phyloP scores from a whole-genome alignment of 2,797 vertebrate genomes.

The Enteromius anoplus region DNA sequence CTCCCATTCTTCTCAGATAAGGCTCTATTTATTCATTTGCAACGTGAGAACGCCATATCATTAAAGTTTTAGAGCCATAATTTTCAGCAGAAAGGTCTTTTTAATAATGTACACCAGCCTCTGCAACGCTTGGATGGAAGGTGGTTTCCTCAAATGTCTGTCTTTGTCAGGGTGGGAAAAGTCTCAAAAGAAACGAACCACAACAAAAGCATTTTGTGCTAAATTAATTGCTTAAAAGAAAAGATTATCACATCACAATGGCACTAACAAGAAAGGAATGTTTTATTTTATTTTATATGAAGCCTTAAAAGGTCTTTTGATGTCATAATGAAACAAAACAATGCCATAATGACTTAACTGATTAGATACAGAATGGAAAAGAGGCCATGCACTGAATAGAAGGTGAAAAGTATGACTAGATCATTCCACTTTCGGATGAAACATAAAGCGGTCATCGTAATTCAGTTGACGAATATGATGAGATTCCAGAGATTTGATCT shows the following conservation, averaged over 20 bases:
- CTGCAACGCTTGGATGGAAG: slow-evolving; percentile 45
- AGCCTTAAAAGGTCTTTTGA: background rate
- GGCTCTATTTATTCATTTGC: slow-evolving; percentile 55
- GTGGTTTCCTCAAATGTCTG: slow-evolving; percentile 47
- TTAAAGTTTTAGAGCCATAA: slow-evolving; percentile 66
- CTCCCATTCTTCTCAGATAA: slow-evolving; percentile 54
- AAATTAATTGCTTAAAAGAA: background rate
- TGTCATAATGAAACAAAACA: slow-evolving; percentile 4
- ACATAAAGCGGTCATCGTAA: slow-evolving; percentile 10
- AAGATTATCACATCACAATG: background rate
- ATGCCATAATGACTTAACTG: background rate
- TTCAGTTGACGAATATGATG: slow-evolving; percentile 38
- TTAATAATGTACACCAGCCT: slow-evolving; percentile 60
- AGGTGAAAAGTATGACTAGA: slow-evolving; percentile 29
- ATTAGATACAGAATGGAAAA: slow-evolving; percentile 28
- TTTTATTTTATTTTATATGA: background rate
- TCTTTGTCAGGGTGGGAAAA: slow-evolving; percentile 37
- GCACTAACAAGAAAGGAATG: background rate
- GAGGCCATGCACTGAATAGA: slow-evolving; percentile 30
- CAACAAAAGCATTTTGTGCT: slow-evolving; percentile 21
- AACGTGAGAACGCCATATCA: slow-evolving; percentile 62
- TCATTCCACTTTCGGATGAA: slow-evolving; percentile 7
- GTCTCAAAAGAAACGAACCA: slow-evolving; percentile 14
- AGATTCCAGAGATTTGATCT: slow-evolving; percentile 59
- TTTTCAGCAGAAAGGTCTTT: slow-evolving; percentile 59